Evolutionary conservation across 2,888 invertebrate genomes (phyloP).

Genomic region (Nomada ruficornis): DNA sequence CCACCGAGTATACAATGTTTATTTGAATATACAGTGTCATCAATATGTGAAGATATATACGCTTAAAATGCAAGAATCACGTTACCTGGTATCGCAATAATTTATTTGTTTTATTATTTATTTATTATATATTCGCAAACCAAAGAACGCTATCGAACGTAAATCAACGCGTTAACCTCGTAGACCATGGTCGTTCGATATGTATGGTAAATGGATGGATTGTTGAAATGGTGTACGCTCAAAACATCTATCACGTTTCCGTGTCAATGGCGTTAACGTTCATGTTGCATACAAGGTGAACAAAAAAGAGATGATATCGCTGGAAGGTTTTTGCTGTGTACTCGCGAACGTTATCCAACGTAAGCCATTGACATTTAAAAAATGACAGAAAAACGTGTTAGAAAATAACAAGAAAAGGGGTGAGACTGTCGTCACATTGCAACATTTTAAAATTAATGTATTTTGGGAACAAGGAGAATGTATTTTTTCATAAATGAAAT

Average conservation of each 20-base stretch:
- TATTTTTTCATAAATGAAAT: too few species aligned
- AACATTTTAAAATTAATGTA: too few species aligned
- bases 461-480: too few species aligned
- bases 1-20: too few species aligned
- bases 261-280: constrained; percentile 52
- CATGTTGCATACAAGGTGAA: constrained; percentile 24
- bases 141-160: not conserved
- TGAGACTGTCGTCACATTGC: too few species aligned
- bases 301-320: constrained; percentile 31
- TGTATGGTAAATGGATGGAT: constrained; percentile 48
- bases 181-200: constrained; percentile 20
- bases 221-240: constrained; percentile 45
- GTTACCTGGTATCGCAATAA: constrained; percentile 25
- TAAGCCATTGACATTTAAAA: not conserved
- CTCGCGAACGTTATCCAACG: not conserved
- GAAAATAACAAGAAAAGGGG: not conserved
- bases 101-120: not conserved
- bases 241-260: constrained; percentile 59
- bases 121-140: not conserved
- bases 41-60: not conserved
- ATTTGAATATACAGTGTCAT: too few species aligned
- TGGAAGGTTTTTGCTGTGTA: not conserved
- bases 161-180: not conserved
- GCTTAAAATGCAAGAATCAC: not conserved
- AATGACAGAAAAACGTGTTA: not conserved